Evolutionary conservation across 2,888 invertebrate species (phyloP).

Genomic region (Lasioglossum lativentre): DNA sequence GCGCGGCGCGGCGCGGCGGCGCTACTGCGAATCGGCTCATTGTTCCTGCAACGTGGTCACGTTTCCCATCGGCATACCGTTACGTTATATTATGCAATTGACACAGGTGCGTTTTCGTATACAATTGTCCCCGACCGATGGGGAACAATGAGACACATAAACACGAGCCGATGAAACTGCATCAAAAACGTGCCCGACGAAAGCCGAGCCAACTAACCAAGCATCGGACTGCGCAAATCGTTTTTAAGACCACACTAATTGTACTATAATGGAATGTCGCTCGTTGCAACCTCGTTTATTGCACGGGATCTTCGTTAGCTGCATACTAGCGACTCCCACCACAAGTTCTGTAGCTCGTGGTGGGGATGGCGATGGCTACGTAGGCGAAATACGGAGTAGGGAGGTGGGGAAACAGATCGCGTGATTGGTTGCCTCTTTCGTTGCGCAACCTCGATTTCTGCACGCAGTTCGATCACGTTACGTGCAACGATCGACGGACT

Average conservation of each 20-base stretch:
- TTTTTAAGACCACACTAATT: not conserved
- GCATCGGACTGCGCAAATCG: not conserved
- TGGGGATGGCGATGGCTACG: too few relatives aligned
- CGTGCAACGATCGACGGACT: too few relatives aligned
- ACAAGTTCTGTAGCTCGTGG: too few relatives aligned
- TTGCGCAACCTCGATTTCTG: too few relatives aligned
- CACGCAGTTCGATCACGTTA: too few relatives aligned
- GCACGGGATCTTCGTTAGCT: too few relatives aligned
- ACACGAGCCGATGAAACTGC: constrained; percentile 12
- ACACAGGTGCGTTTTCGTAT: constrained; percentile 57
- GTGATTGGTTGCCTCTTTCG: too few relatives aligned
- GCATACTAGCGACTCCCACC: too few relatives aligned
- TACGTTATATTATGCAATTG: constrained; percentile 58
- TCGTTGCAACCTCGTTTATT: too few relatives aligned
- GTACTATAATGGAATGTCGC: too few relatives aligned
- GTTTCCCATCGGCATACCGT: constrained; percentile 49
- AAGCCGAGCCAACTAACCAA: not conserved
- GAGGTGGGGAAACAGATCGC: too few relatives aligned
- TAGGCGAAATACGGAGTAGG: too few relatives aligned
- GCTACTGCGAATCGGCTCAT: constrained; percentile 49
- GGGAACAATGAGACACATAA: constrained; percentile 44
- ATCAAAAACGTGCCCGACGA: not conserved
- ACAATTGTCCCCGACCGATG: constrained; percentile 31
- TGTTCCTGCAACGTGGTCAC: constrained; percentile 42
- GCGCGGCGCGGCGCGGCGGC: constrained; percentile 18